phyloP scores from a whole-genome alignment of 1,140 invertebrate genomes.

The Drosophila setifemur region DNA sequence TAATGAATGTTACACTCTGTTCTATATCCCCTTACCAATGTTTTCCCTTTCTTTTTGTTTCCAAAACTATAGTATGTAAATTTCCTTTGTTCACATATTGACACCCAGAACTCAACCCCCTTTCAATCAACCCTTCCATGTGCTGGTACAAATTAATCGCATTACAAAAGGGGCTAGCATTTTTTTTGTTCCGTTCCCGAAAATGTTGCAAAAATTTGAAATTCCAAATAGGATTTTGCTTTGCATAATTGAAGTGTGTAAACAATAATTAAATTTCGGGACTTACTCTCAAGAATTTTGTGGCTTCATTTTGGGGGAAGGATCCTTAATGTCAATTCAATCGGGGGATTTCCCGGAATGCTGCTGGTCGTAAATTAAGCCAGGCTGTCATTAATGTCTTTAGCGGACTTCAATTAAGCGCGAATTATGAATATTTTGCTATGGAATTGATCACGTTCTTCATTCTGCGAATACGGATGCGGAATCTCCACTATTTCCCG shows the following conservation, averaged over 20 bases:
- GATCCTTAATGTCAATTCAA: constrained; percentile 30
- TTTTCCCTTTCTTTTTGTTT: background rate
- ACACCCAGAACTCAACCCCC: constrained; percentile 18
- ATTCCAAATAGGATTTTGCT: constrained; percentile 7
- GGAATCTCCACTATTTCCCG: constrained; percentile 19
- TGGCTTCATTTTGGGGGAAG: constrained; percentile 33
- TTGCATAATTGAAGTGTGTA: constrained; percentile 46
- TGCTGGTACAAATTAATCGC: constrained; percentile 35
- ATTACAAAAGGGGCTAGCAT: background rate
- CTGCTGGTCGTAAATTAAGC: constrained; percentile 12
- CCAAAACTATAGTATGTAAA: constrained; percentile 57
- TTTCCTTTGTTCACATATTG: constrained; percentile 52
- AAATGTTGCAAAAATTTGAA: background rate
- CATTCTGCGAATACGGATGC: background rate
- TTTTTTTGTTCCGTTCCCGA: background rate
- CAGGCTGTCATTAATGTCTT: constrained; percentile 22
- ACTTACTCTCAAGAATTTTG: constrained; percentile 62
- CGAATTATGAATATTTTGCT: constrained; percentile 42
- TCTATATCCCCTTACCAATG: background rate
- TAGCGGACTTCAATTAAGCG: constrained; percentile 35
- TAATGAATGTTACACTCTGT: constrained; percentile 45
- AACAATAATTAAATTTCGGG: constrained; percentile 71
- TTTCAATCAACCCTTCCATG: constrained; percentile 26
- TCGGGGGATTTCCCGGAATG: constrained; percentile 5
- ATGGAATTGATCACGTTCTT: constrained; percentile 48